phyloP scores from a whole-genome alignment of 2,797 vertebrate species.

The Pseudotriccus pelzelni region DNA sequence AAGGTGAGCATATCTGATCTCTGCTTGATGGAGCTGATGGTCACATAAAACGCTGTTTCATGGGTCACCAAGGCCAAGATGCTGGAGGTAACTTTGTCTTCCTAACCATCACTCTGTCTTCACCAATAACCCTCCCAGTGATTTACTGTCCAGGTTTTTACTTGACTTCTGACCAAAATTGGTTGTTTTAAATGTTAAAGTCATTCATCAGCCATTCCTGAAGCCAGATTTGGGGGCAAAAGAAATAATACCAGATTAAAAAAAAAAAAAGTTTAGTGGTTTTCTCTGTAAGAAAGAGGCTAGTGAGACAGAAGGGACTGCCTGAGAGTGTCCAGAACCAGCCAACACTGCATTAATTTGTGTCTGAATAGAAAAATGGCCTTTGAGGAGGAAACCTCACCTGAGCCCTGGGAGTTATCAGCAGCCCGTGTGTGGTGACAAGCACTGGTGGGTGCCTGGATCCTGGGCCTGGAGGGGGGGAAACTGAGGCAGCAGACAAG shows the following conservation, averaged over 20 bases:
- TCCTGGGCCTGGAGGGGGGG: not conserved
- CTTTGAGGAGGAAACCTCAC: not conserved
- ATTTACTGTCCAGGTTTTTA: not conserved
- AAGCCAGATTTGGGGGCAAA: not conserved
- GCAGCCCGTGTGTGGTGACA: accelerated
- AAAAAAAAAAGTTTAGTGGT: not conserved
- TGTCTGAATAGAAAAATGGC: not conserved
- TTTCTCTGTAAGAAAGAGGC: not conserved
- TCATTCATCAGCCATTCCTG: not conserved
- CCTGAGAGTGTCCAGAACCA: not conserved
- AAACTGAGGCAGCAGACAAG: accelerated
- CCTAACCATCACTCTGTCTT: not conserved
- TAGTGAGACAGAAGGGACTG: not conserved
- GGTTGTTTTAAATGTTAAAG: not conserved
- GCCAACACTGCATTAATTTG: not conserved
- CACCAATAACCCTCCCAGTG: not conserved
- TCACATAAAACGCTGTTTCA: not conserved
- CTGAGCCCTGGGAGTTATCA: not conserved
- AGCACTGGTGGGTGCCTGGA: accelerated
- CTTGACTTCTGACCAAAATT: not conserved
- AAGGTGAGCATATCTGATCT: not conserved
- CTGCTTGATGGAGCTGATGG: not conserved
- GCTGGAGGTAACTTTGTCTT: not conserved
- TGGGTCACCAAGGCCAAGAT: not conserved
- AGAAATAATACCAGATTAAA: not conserved